Evolutionary conservation across 2,888 invertebrate genomes (phyloP).

Genomic region (Lithophane socia): DNA sequence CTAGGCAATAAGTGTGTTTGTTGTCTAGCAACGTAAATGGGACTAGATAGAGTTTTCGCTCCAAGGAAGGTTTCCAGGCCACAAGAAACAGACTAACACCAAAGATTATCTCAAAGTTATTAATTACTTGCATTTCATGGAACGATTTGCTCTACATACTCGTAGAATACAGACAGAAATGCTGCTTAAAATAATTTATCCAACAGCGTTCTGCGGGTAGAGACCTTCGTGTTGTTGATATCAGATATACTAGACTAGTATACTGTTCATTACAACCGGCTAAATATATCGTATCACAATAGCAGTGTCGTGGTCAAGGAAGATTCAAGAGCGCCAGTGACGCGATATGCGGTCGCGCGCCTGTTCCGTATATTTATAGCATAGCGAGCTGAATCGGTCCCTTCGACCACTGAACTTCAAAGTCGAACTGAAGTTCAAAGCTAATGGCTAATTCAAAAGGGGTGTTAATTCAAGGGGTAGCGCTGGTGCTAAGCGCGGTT

Average conservation of each 20-base stretch:
- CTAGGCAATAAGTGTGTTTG: not conserved
- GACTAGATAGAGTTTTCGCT: not conserved
- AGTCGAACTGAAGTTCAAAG: constrained; percentile 66
- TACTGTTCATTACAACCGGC: constrained; percentile 78
- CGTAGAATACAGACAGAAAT: constrained; percentile 9
- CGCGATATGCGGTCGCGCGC: constrained; percentile 83
- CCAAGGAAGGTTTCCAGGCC: not conserved
- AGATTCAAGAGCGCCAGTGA: constrained; percentile 85
- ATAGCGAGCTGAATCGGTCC: constrained; percentile 73
- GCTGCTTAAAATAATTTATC: constrained; percentile 18
- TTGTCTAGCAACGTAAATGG: constrained; percentile 14
- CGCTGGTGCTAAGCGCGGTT: not conserved
- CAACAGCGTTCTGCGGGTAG: constrained; percentile 17
- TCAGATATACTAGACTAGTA: constrained; percentile 56
- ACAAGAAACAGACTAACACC: not conserved
- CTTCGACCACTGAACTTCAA: constrained; percentile 75
- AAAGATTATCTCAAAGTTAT: not conserved
- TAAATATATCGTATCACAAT: constrained; percentile 89
- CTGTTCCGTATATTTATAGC: constrained; percentile 81
- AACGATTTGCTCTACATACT: constrained; percentile 8
- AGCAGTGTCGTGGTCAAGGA: constrained; percentile 87
- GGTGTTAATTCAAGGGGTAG: not conserved
- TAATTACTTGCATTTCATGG: constrained; percentile 12
- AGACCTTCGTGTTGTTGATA: constrained; percentile 58
- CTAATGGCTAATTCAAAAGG: constrained; percentile 51